A percentile compares a stretch with the other conserved stretches of the same genome.
These are phyloP conservation scores for Solenopsis fugax DNA, from an alignment of 1,140 invertebrate genomes.

Conservation along the genomic window DNA sequence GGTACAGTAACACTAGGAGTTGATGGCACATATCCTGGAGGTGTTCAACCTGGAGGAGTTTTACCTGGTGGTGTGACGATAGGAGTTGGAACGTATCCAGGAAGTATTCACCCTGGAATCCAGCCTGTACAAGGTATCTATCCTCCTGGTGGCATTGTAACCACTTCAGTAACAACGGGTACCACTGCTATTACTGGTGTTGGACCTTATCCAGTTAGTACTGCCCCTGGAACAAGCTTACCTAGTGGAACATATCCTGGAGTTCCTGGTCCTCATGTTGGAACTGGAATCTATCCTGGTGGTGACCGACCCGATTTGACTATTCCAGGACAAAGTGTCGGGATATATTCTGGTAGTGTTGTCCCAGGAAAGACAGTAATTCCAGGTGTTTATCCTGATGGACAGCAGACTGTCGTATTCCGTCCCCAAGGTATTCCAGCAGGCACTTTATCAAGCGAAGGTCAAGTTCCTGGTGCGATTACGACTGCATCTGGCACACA, in stretches of 20 bases:
- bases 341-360: conserved; percentile 1
- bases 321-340: conserved; percentile 55
- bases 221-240: conserved; percentile 47
- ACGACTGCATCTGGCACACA: conserved; percentile 32
- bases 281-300: conserved; percentile 36
- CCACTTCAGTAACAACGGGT: conserved; percentile 53
- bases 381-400: conserved; percentile 34
- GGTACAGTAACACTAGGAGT: no score
- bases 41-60: no score
- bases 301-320: conserved; percentile 46
- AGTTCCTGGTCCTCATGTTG: conserved; percentile 47
- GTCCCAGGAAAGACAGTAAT: conserved; percentile 53
- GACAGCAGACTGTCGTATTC: conserved; percentile 39
- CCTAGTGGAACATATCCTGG: conserved; percentile 49
- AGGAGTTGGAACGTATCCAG: conserved; percentile 52
- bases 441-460: conserved; percentile 17
- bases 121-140: conserved; percentile 51
- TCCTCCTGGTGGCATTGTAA: conserved; percentile 54
- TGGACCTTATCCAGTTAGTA: conserved; percentile 57
- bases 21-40: not conserved
- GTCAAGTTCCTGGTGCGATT: conserved; percentile 13
- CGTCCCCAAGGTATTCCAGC: conserved; percentile 53
- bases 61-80: conserved; percentile 60
- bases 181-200: conserved; percentile 52
- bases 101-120: conserved; percentile 60